A percentile compares a stretch with the other conserved stretches of the same genome.
These are phyloP conservation scores for Microctonus hyperodae DNA, from an alignment of 2,888 invertebrate genomes.

Conservation along the genomic window DNA sequence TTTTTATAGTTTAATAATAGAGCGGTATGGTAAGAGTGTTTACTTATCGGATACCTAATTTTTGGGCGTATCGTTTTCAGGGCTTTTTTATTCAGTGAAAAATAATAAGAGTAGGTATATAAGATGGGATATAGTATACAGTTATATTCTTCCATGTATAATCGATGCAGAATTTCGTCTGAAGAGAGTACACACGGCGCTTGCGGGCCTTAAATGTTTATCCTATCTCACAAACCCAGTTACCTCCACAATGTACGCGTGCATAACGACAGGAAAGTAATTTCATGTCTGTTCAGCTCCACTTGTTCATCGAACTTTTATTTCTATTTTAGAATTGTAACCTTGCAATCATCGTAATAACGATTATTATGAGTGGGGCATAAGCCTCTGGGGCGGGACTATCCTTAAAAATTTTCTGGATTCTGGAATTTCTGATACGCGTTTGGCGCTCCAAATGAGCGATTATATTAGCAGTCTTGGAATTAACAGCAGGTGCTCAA, in stretches of 20 bases:
- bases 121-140: constrained; percentile 9
- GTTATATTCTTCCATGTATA: constrained; percentile 27
- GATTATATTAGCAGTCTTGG: neutral
- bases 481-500: constrained; percentile 6
- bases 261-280: constrained; percentile 32
- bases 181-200: constrained; percentile 26
- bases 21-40: constrained; percentile 51
- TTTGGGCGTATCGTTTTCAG: constrained; percentile 12
- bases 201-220: constrained; percentile 21
- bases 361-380: constrained; percentile 43
- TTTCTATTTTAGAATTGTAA: constrained; percentile 48
- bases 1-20: constrained; percentile 56
- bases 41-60: constrained; percentile 53
- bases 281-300: constrained; percentile 33
- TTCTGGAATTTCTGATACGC: neutral
- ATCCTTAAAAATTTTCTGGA: neutral
- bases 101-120: constrained; percentile 17
- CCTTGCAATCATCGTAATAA: constrained; percentile 54
- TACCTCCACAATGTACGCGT: constrained; percentile 12
- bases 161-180: constrained; percentile 36
- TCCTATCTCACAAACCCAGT: constrained; percentile 17
- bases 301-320: constrained; percentile 44
- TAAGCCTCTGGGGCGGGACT: constrained; percentile 25
- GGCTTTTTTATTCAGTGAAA: constrained; percentile 5
- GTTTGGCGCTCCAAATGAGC: neutral